Evolutionary conservation across 2,797 vertebrate genomes (phyloP).

Genomic region (Sandelia bainsii): DNA sequence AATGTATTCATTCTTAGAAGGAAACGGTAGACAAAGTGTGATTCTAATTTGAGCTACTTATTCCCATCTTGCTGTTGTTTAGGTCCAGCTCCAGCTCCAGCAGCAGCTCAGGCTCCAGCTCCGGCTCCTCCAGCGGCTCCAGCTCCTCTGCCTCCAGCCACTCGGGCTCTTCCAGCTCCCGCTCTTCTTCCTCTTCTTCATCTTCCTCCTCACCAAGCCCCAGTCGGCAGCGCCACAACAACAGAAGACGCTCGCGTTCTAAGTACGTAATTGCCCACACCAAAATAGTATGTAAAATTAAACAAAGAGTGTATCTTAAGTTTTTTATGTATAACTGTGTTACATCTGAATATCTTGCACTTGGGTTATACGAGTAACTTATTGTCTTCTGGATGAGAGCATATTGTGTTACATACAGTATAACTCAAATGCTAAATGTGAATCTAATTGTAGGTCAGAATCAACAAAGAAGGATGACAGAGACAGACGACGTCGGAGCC

Average conservation of each 20-base stretch:
- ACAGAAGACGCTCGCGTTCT: slow-evolving; percentile 90
- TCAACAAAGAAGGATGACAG: slow-evolving; percentile 92
- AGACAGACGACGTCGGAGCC: slow-evolving; percentile 90
- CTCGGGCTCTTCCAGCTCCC: slow-evolving; percentile 92
- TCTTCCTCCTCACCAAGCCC: slow-evolving; percentile 89
- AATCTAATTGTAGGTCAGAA: slow-evolving; percentile 83
- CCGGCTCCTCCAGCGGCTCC: slow-evolving; percentile 92
- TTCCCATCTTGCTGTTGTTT: not conserved
- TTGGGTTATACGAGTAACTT: too few relatives aligned
- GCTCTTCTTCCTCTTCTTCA: slow-evolving; percentile 93
- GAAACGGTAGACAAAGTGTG: not conserved
- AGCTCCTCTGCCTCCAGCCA: slow-evolving; percentile 92
- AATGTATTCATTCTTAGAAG: not conserved
- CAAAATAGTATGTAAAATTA: not conserved
- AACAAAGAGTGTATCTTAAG: too few relatives aligned
- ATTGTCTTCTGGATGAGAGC: not conserved
- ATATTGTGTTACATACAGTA: not conserved
- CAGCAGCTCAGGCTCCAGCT: slow-evolving; percentile 93
- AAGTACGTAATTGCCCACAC: slow-evolving; percentile 80
- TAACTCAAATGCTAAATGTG: slow-evolving; percentile 13
- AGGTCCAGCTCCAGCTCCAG: slow-evolving; percentile 91
- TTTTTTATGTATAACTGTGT: not conserved
- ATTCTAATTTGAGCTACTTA: not conserved
- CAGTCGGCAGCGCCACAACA: slow-evolving; percentile 91
- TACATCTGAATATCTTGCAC: not conserved